These are phyloP conservation scores for Gadus macrocephalus DNA, from an alignment of 2,113 vertebrate species.

Conservation along the genomic window DNA sequence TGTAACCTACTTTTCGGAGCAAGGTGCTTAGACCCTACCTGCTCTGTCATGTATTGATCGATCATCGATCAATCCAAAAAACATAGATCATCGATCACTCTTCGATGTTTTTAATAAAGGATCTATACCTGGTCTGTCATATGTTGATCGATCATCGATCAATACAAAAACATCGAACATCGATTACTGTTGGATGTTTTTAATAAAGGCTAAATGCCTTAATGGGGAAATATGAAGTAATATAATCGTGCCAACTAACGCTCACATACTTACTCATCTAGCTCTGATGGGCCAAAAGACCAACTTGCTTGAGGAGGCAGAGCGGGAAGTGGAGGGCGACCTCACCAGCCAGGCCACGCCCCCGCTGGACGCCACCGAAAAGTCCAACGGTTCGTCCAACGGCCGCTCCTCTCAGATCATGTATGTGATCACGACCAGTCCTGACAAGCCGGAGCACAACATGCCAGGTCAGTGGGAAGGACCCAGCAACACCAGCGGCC, in stretches of 20 bases:
- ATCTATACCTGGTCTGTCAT: no score
- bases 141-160: no score
- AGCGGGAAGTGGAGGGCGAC: constrained; percentile 49
- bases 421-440: constrained; percentile 93
- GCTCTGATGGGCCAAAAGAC: constrained; percentile 72
- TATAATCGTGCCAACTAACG: not conserved
- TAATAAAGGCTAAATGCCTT: no score
- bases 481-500: constrained; percentile 62
- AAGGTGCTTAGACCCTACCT: no score
- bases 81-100: no score
- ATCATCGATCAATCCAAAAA: no score
- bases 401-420: constrained; percentile 84
- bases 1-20: no score
- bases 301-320: constrained; percentile 47
- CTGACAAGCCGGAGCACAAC: constrained; percentile 80
- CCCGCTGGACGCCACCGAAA: constrained; percentile 73
- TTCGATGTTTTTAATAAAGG: no score
- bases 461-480: constrained; percentile 86
- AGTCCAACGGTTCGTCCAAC: constrained; percentile 79
- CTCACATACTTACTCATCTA: constrained; percentile 47
- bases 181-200: no score
- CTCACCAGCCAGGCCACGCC: constrained; percentile 69
- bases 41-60: no score
- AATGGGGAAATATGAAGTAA: no score
- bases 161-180: no score